Conservation (phyloP, 2,888 invertebrate genomes). For the Automeris io region DNA sequence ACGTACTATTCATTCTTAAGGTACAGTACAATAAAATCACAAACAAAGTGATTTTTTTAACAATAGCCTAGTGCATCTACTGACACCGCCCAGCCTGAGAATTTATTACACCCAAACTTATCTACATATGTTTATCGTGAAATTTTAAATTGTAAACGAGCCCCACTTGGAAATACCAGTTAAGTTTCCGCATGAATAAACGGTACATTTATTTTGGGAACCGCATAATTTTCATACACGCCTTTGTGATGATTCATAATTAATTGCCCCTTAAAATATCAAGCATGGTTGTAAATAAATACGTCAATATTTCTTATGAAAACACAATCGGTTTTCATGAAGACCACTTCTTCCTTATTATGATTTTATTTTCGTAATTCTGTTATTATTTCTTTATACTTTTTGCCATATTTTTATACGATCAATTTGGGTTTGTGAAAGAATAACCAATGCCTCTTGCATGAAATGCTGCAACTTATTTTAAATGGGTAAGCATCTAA, state of each 20-base stretch:
- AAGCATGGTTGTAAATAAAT: not conserved
- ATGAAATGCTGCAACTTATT: too few species aligned
- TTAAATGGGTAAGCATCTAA: too few species aligned
- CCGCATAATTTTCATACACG: constrained; percentile 17
- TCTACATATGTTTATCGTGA: constrained; percentile 68
- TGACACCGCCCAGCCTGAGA: constrained; percentile 36
- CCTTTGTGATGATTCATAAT: not conserved
- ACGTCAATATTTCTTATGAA: too few species aligned
- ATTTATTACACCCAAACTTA: constrained; percentile 59
- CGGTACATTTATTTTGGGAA: constrained; percentile 30
- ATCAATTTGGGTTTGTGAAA: too few species aligned
- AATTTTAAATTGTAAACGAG: constrained; percentile 71
- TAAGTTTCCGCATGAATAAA: constrained; percentile 39
- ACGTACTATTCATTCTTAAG: too few species aligned
- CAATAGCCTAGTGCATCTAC: constrained; percentile 29
- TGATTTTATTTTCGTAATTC: too few species aligned
- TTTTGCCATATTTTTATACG: too few species aligned
- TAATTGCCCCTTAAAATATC: not conserved
- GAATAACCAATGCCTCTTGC: too few species aligned
- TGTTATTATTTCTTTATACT: too few species aligned
- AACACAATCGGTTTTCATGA: too few species aligned
- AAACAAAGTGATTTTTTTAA: constrained; percentile 58
- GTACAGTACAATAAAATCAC: constrained; percentile 29
- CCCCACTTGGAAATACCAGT: constrained; percentile 46
- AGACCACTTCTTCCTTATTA: too few species aligned